Percentiles rank a stretch among this genome's conserved stretches.
phyloP scores from a whole-genome alignment of 2,113 vertebrate species.

The Pyxicephalus adspersus region DNA sequence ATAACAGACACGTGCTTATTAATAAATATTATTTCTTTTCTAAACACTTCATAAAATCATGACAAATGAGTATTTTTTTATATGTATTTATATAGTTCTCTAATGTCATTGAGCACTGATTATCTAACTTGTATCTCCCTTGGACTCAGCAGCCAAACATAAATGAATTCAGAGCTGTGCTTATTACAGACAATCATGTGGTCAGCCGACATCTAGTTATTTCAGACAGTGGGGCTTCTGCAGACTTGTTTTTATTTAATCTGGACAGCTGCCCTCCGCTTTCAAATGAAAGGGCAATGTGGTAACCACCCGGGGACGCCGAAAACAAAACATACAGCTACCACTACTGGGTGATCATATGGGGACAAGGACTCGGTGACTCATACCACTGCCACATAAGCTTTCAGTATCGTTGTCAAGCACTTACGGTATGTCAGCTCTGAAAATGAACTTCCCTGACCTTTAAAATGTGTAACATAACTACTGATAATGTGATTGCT shows the following conservation, averaged over 20 bases:
- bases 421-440: neutral
- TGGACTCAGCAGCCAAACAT: constrained; percentile 11
- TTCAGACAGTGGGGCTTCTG: constrained; percentile 35
- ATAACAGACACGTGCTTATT: no score
- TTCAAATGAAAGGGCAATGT: constrained; percentile 50
- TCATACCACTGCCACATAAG: constrained; percentile 41
- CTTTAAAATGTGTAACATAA: neutral
- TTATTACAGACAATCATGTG: constrained; percentile 57
- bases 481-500: neutral
- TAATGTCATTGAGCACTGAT: constrained; percentile 17
- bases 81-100: neutral
- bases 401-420: constrained; percentile 1
- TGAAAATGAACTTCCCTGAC: neutral
- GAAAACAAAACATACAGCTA: constrained; percentile 31
- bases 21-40: no score
- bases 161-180: constrained; percentile 39
- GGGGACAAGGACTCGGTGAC: constrained; percentile 46
- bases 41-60: no score
- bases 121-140: constrained; percentile 19
- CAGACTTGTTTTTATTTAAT: constrained; percentile 53
- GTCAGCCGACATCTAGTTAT: constrained; percentile 48
- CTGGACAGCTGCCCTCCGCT: constrained; percentile 47
- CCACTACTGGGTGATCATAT: constrained; percentile 32
- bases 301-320: constrained; percentile 29
- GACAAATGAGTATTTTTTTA: no score